Base-by-base conservation (phyloP, 2,113 vertebrate species). In the Neotoma lepida region DNA sequence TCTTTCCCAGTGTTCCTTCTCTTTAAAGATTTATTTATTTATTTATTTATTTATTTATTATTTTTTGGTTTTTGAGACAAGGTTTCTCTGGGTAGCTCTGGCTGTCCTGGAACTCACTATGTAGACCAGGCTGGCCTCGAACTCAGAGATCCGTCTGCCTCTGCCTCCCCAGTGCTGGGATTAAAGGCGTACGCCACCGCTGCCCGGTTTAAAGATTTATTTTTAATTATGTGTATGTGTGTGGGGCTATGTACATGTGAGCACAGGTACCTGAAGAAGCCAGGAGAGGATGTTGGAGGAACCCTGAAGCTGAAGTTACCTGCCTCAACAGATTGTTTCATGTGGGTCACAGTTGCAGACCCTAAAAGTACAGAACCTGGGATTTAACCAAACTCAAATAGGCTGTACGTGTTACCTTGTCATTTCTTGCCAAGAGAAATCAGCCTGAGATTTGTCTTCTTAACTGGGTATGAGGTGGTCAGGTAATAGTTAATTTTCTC, bases 371-470 rank as follows among this genome's bases (percentile, higher is more conserved):
- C 22, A 68, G 24, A 85, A 54, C 64, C 8, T 5, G 15, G 22
- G n/a, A 56, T 26, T 73, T 61, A 49, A 71, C 86, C 44, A 88
- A 84, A 89, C 39, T 89, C 84, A 41, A 30, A 76, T 22, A 76
- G 54, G 24, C 51, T 51, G 51, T 51, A 51, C 14, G 51, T 51
- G 51, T 13, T 51, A 51, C 51, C 51, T 41, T 17, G 28, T 78
- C 35, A 28, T 51, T 86, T 26, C 33, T 91, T 85, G 82, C 35
- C 84, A 94, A 85, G 54, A 92, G 41, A 90, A 88, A 90, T 61
- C 77, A 46, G 71, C n/a, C 26, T 68, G 33, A 74, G 12, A 92
- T 13, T 87, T 90, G 54, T 44, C 77, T 93, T 91, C 90, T 78
- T 89, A 91, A 81, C 44, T 89, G 39, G 33, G 86, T 89, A 51